Conservation (phyloP, 64 coral and sea anemone species). For the Montipora efflorescens region DNA sequence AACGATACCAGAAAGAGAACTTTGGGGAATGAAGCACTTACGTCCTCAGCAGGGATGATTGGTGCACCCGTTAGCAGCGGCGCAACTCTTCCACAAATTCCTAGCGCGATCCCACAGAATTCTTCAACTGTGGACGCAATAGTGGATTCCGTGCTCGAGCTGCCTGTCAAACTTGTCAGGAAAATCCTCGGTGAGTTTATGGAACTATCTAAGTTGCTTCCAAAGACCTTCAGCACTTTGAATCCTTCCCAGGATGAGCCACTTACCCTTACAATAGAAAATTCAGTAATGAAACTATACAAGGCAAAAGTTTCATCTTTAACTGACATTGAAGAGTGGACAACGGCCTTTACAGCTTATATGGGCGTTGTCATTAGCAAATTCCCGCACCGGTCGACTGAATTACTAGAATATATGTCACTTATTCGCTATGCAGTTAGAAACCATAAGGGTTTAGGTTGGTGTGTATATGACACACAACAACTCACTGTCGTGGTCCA, state of each 20-base stretch:
- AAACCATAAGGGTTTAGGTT: slow-evolving; percentile 35
- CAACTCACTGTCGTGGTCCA: slow-evolving; percentile 5
- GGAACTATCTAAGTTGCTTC: not conserved
- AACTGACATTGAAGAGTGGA: not conserved
- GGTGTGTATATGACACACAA: slow-evolving; percentile 44
- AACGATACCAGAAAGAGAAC: too few species aligned
- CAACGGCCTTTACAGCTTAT: slow-evolving; percentile 17
- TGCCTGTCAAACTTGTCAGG: not conserved
- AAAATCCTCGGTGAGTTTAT: not conserved
- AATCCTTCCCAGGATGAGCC: not conserved
- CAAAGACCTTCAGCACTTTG: not conserved
- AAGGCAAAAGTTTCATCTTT: not conserved
- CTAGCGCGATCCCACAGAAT: not conserved
- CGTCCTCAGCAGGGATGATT: not conserved
- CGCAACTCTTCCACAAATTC: not conserved
- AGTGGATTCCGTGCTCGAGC: not conserved
- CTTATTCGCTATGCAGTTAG: slow-evolving; percentile 46
- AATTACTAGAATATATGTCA: slow-evolving; percentile 14
- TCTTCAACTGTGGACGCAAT: not conserved
- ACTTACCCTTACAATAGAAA: not conserved
- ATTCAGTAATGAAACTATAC: not conserved
- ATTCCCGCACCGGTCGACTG: not conserved
- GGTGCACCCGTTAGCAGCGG: not conserved
- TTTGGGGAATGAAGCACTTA: too few species aligned
- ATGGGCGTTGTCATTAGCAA: not conserved